phyloP scores from a whole-genome alignment of 2,888 invertebrate genomes.

The Eretmocerus hayati region DNA sequence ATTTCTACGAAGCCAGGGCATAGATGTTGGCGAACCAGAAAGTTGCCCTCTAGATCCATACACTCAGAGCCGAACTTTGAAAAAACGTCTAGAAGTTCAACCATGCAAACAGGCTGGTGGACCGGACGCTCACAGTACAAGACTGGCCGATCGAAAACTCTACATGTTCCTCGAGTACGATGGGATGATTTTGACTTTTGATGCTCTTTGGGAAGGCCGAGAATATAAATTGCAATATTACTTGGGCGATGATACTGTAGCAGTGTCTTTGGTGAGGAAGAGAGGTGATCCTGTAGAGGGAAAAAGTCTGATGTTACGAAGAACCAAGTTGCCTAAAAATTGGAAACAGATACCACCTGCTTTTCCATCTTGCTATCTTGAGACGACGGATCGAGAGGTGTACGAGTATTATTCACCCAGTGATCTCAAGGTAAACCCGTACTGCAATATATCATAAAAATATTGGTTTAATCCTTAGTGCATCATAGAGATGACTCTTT shows the following conservation, averaged over 20 bases:
- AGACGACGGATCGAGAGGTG: conserved; percentile 63
- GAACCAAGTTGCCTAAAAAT: conserved; percentile 70
- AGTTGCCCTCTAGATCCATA: conserved; percentile 66
- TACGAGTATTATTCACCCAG: conserved; percentile 70
- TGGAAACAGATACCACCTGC: conserved; percentile 59
- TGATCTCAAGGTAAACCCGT: conserved; percentile 58
- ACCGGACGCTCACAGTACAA: not conserved
- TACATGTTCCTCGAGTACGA: conserved; percentile 70
- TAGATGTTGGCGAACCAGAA: conserved; percentile 65
- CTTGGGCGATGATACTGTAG: conserved; percentile 73
- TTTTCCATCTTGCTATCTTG: conserved; percentile 63
- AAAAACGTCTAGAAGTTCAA: not conserved
- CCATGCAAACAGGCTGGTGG: conserved; percentile 48
- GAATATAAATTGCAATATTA: conserved; percentile 69
- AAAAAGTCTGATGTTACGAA: conserved; percentile 65
- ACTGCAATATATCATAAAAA: no score
- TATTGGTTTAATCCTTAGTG: no score
- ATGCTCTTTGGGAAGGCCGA: conserved; percentile 61
- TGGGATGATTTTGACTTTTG: conserved; percentile 69
- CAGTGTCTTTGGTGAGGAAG: conserved; percentile 65
- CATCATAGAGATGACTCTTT: no score
- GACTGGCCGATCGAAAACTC: conserved; percentile 56
- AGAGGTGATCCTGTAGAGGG: conserved; percentile 67
- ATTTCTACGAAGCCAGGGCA: conserved; percentile 76
- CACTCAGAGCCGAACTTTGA: conserved; percentile 40